Conservation (phyloP, 2,113 vertebrate genomes). For the Trematocara zebra region DNA sequence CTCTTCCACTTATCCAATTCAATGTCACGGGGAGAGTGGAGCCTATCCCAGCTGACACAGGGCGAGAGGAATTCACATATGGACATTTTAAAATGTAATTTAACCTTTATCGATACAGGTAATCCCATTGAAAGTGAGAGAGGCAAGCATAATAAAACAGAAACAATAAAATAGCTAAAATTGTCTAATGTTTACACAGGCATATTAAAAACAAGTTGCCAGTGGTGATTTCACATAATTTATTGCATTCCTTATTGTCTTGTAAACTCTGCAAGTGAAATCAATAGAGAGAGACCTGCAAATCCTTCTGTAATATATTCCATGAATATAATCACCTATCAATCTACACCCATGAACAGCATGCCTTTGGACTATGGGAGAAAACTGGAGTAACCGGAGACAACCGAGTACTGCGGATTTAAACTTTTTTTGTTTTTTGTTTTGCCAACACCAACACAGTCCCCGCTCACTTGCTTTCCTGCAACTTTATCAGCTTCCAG, state of each 20-base stretch:
- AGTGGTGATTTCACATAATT: background rate
- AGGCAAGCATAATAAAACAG: background rate
- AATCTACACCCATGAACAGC: background rate
- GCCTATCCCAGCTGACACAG: background rate
- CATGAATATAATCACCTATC: background rate
- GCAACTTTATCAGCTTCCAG: background rate
- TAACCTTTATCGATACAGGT: background rate
- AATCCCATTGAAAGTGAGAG: background rate
- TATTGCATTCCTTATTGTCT: background rate
- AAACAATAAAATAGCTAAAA: background rate
- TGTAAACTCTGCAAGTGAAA: background rate
- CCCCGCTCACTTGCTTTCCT: background rate
- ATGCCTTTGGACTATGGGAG: background rate
- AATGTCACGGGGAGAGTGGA: background rate
- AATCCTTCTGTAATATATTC: background rate
- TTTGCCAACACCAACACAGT: background rate
- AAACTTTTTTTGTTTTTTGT: background rate
- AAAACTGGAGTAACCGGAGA: background rate
- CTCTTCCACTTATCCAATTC: background rate
- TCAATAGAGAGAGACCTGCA: background rate
- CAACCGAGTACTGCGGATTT: background rate
- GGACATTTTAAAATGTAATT: background rate
- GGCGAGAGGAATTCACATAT: background rate
- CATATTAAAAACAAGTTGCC: background rate
- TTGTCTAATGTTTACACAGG: background rate